Base-by-base conservation (phyloP, 2,888 invertebrate species). In the Gonocerus acuteangulatus region DNA sequence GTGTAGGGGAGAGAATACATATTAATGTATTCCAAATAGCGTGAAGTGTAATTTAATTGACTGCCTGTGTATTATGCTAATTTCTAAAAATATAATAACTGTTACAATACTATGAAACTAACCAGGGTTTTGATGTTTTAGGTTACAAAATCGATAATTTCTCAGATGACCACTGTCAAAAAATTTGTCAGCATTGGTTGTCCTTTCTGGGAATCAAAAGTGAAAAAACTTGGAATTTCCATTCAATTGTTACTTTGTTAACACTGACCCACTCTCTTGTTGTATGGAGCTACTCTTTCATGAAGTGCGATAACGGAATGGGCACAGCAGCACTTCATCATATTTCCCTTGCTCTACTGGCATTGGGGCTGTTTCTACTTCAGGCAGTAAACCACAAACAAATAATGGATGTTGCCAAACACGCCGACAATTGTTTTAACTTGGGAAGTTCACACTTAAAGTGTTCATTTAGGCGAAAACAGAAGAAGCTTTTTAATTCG, bases 331-430 rank as follows among this genome's bases (percentile, higher is more conserved):
- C 51, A 16, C 36, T 51, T 19, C 51, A 51, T 18, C 51, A 32
- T 34, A 51, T 51, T n/a, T 51, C 32, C n/a, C 51, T 51, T n/a
- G 19, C 32, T 7, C 51, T 51, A 19, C 34, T 51, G n/a, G 51
- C 32, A 7, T 19, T 34, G 13, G 51, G 51, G 19, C 34, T 51
- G 19, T 51, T 51, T 34, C 34, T 34, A 2, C 19, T 51, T 16
- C 51, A 51, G 21, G 32, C 34, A 34, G 19, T 51, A 11, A 51
- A 34, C 19, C 51, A 36, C 19, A 19, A 51, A 16, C 32, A 51
- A 16, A 51, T 51, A n/a, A 51, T 51, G 21, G 19, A 34, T 11
- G 51, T 51, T 1, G 51, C 51, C n/a, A 51, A 51, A 51, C 27
- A 34, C n/a, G 32, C 34, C 11, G 51, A 51, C 32, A 34, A 51